phyloP scores from a whole-genome alignment of 2,888 invertebrate species.

The Cheiracanthium punctorium region DNA sequence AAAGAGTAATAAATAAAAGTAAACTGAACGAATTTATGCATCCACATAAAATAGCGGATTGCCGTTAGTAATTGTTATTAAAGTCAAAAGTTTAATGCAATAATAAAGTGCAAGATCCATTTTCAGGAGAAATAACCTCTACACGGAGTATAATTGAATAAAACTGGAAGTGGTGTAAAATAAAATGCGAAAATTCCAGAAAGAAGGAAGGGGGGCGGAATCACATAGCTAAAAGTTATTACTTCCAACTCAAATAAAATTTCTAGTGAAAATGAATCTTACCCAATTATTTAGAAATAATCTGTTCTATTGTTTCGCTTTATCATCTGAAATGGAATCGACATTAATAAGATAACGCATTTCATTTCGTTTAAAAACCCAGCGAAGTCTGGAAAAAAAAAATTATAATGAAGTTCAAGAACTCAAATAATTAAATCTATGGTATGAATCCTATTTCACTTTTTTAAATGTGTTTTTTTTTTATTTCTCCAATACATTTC shows the following conservation, averaged over 20 bases:
- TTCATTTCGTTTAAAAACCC: background rate
- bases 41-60: too few species aligned
- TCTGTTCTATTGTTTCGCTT: conserved; percentile 8
- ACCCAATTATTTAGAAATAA: background rate
- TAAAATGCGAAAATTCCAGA: too few species aligned
- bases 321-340: background rate
- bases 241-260: background rate
- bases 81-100: too few species aligned
- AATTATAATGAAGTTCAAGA: background rate
- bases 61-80: too few species aligned
- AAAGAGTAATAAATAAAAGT: too few species aligned
- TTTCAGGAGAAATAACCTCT: too few species aligned
- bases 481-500: background rate
- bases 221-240: too few species aligned
- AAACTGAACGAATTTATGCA: too few species aligned
- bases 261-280: background rate
- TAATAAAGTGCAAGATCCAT: too few species aligned
- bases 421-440: conserved; percentile 8
- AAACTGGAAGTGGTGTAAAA: too few species aligned
- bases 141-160: too few species aligned
- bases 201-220: too few species aligned
- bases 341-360: conserved; percentile 1
- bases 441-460: background rate
- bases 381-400: background rate
- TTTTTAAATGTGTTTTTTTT: background rate